Conservation (phyloP, 2,113 vertebrate species). For the Mesitornis unicolor region DNA sequence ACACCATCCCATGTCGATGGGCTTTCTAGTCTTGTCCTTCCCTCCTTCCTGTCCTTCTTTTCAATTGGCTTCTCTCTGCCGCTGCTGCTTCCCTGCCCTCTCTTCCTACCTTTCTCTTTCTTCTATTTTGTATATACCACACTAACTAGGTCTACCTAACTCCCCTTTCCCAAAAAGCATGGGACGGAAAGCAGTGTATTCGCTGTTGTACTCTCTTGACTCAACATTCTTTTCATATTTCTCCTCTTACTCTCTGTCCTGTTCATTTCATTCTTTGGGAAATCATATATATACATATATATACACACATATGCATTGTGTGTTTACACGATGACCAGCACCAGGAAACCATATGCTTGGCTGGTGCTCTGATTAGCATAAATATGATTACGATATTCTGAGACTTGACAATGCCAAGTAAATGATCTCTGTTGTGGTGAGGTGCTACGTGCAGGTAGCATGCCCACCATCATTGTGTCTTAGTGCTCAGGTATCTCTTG, state of each 20-base stretch:
- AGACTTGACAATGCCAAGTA: neutral
- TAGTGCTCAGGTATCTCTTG: neutral
- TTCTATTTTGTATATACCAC: neutral
- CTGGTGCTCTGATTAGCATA: neutral
- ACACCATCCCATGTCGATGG: too few species aligned
- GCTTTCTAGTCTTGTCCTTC: neutral
- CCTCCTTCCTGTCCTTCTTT: neutral
- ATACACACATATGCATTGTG: neutral
- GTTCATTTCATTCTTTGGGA: neutral
- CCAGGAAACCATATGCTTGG: accelerated
- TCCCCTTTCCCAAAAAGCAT: neutral
- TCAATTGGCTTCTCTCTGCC: neutral
- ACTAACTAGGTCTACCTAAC: neutral
- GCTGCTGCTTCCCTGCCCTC: neutral
- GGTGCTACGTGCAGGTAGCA: neutral
- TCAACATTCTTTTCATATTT: too few species aligned
- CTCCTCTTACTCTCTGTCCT: neutral
- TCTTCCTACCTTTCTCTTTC: neutral
- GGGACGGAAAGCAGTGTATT: neutral
- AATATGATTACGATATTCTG: neutral
- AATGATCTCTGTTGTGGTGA: neutral
- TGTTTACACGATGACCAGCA: neutral
- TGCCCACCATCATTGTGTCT: neutral
- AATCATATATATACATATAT: neutral
- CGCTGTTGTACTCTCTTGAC: neutral